phyloP scores from a whole-genome alignment of 2,888 invertebrate genomes.

The Drosophila putrida region DNA sequence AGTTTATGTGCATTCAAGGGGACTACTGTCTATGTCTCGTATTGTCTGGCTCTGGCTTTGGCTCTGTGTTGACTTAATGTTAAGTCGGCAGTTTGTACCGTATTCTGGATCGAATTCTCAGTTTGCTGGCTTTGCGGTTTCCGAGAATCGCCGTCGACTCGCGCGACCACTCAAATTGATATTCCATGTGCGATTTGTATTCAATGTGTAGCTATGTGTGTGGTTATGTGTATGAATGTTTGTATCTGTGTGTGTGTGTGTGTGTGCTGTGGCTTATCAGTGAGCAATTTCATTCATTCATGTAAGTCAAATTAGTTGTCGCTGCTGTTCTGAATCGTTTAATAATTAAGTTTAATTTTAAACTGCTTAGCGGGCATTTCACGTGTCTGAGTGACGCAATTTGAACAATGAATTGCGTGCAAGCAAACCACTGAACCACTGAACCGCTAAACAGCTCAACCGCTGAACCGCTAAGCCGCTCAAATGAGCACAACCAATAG shows the following conservation, averaged over 20 bases:
- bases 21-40: slow-evolving; percentile 18
- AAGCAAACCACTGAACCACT: slow-evolving; percentile 18
- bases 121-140: slow-evolving; percentile 59
- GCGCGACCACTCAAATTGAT: slow-evolving; percentile 67
- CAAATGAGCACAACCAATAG: slow-evolving; percentile 28
- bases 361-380: slow-evolving; percentile 60
- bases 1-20: slow-evolving; percentile 46
- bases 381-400: slow-evolving; percentile 71
- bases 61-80: slow-evolving; percentile 33
- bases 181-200: slow-evolving; percentile 51
- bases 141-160: slow-evolving; percentile 43
- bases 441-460: slow-evolving; percentile 3
- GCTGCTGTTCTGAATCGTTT: slow-evolving; percentile 44
- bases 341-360: slow-evolving; percentile 67
- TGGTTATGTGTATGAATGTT: background rate
- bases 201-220: slow-evolving; percentile 9
- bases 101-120: slow-evolving; percentile 27
- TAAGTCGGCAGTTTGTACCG: slow-evolving; percentile 48
- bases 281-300: slow-evolving; percentile 69
- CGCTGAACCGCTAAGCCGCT: slow-evolving; percentile 5
- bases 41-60: slow-evolving; percentile 43
- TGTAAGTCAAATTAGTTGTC: slow-evolving; percentile 68
- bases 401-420: slow-evolving; percentile 52
- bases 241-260: slow-evolving; percentile 14
- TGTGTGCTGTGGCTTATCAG: slow-evolving; percentile 56